Evolutionary conservation across 2,797 vertebrate genomes (phyloP), one percentile per base, ranked within the genome.

Genomic region (Myiotriccus ornatus): DNA sequence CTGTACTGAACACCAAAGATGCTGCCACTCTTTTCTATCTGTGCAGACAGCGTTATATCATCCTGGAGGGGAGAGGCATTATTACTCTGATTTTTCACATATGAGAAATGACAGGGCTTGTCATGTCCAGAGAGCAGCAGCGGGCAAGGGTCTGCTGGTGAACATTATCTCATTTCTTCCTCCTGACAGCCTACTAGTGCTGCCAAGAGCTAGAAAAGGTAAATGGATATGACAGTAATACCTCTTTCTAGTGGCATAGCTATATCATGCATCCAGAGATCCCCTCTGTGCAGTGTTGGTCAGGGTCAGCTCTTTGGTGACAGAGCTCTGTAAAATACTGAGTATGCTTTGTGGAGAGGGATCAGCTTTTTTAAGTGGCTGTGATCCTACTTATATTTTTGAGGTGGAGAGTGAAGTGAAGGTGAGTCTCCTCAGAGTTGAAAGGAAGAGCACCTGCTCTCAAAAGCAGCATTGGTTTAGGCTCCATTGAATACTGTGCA

Each of bases 51-150:
- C 30, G 12, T 73, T 78, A 35, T 90, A 76, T 79, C 87, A 73
- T 95, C 84, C 94, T 95, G 71, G 67, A 85, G 80, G 74, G 64
- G 28, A 91, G 76, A 83, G 57, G 60, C 56, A 47, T 39, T 63
- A 90, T 89, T 92, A 85, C 57, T 84, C 56, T 11, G n/a, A 92
- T 87, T 88, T 95, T 92, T 95, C 23, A 4, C 81, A 88, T 96
- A 96, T 92, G 88, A 94, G 88, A 89, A 93, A 91, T 94, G 89
- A 89, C 94, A 94, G 84, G 63, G 17, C 84, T 84, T 95, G 93
- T 95, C 91, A 94, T 84, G 85, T 94, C 84, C 53, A 84, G 62
- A 91, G 77, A 70, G 50, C 53, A 64, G 63, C 24, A 92, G 41
- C 21, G 9, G 89, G 70, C 80, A 89, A 90, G 82, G 84, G 75